phyloP scores from a whole-genome alignment of 2,797 vertebrate species.

The Numenius phaeopus region DNA sequence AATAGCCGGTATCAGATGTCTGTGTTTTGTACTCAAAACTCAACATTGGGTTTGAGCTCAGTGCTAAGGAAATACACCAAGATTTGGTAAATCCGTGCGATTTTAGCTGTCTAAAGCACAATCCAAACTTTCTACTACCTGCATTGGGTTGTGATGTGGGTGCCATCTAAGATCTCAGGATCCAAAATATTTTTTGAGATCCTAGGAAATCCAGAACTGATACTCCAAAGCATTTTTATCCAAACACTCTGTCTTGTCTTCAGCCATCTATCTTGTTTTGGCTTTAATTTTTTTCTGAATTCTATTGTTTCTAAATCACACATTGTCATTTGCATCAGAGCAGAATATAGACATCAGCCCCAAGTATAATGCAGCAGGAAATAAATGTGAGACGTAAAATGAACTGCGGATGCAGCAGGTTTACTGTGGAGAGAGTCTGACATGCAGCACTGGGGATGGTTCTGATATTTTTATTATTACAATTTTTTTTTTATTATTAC shows the following conservation, averaged over 20 bases:
- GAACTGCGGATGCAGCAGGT: slow-evolving; percentile 9
- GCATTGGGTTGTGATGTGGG: background rate
- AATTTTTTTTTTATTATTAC: background rate
- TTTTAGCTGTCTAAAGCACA: background rate
- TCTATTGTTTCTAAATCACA: background rate
- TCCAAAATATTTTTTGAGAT: background rate
- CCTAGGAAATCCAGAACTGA: background rate
- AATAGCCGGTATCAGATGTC: background rate
- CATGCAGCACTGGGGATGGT: background rate
- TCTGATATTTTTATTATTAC: background rate
- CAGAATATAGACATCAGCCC: background rate
- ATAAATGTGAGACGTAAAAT: background rate
- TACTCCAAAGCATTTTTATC: background rate
- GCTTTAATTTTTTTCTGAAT: background rate
- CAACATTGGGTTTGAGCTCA: background rate
- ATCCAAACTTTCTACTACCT: background rate
- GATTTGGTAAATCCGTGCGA: background rate
- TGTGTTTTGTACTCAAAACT: background rate
- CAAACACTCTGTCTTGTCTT: background rate
- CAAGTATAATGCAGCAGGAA: background rate
- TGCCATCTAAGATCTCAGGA: background rate
- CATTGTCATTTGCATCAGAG: background rate
- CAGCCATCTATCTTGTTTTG: background rate
- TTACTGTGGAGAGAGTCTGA: background rate
- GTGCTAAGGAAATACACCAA: background rate